Base-by-base conservation (phyloP, 2,113 vertebrate species). In the Rhegmatorhina hoffmannsi region DNA sequence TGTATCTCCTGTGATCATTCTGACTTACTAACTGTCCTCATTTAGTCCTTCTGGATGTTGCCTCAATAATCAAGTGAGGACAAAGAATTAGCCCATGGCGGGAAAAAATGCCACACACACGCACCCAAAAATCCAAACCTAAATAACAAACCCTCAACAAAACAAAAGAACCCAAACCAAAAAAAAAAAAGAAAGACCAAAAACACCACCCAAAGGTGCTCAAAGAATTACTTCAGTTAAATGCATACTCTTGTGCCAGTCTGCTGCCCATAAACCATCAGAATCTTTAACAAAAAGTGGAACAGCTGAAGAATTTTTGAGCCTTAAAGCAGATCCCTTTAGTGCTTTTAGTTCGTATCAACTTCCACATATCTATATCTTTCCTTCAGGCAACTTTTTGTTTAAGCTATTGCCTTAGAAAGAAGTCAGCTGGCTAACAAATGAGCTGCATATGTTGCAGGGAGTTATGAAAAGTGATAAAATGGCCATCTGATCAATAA, bases 71-170 rank as follows among this genome's bases (percentile, higher is more conserved):
- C 31, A 70, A 84, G 40, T 46, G n/a, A 77, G 55, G 33, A 26
- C 2, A 1, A 44, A 72, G 33, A 82, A 68, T 84, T 84, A 84
- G 20, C 21, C 13, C 56, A 31, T 43, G 34, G 6, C 43, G 18
- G 6, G 16, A 11, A 7, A 18, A 33, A 21, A 40, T 17, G 4
- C 9, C 10, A n/a, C 9, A 64, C 17, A 55, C 13, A 62, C 31
- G 8, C 47, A 11, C 40, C 40, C 14, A 43, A 43, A 33, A 64
- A 58, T 5, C 29, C 38, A 25, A 59, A 26, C 10, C 14, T 29
- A 72, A 67, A 47, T 17, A 6, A 0, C 4, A 43, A 43, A 1
- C 0, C 0, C 6, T 70, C 8, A 34, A 47, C 1, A 56, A 75
- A 62, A 33, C n/a, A 58, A n/a, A 52, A 46, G n/a, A 5, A 3